Percentiles rank a stretch among this genome's conserved stretches.
Evolutionary conservation across 2,797 vertebrate species (phyloP).

Genomic region (Anguilla obscura): DNA sequence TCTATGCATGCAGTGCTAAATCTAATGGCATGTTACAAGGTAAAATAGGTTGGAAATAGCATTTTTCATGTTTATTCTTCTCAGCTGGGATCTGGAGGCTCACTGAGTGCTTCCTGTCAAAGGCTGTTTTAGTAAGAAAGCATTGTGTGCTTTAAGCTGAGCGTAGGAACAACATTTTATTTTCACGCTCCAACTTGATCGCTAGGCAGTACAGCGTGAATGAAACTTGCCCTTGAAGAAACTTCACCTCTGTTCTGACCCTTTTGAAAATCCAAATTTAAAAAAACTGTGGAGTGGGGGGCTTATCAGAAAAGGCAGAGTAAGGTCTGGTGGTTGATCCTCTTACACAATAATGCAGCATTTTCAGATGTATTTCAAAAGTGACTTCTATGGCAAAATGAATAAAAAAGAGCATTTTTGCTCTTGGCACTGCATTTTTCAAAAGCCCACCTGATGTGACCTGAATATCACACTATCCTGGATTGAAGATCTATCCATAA

Average conservation of each 20-base stretch:
- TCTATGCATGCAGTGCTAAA: not conserved
- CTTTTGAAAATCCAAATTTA: not conserved
- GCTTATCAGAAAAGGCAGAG: not conserved
- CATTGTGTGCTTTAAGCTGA: not conserved
- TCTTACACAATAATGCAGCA: not conserved
- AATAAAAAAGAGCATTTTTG: not conserved
- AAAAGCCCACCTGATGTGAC: not conserved
- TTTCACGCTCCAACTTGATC: not conserved
- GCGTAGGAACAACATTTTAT: not conserved
- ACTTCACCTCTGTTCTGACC: not conserved
- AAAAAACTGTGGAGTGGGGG: not conserved
- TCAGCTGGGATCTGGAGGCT: not conserved
- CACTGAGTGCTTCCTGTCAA: not conserved
- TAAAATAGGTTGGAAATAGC: not conserved
- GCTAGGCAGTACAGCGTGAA: not conserved
- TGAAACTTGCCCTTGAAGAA: not conserved
- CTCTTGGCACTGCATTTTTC: not conserved
- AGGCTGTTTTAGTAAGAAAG: not conserved
- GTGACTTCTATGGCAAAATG: not conserved
- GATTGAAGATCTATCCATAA: no score
- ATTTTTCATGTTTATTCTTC: slow-evolving; percentile 4
- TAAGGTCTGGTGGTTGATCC: not conserved
- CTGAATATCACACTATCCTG: no score
- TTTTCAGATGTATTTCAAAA: not conserved
- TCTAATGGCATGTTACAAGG: not conserved